phyloP scores from a whole-genome alignment of 2,113 vertebrate species.

The Crypturellus undulatus region DNA sequence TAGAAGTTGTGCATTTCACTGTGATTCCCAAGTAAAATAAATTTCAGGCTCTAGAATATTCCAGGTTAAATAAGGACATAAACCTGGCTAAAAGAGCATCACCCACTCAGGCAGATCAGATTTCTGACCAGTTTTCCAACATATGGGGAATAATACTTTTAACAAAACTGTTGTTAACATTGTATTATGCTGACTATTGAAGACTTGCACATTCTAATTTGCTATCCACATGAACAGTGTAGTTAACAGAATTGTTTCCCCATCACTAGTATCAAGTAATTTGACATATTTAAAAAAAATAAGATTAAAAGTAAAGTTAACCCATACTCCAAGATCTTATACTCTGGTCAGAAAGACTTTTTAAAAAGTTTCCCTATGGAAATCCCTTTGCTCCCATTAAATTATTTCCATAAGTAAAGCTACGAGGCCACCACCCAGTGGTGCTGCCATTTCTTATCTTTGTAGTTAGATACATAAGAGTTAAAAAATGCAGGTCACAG shows the following conservation, averaged over 20 bases:
- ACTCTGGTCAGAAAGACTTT: not conserved
- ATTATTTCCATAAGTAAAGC: not conserved
- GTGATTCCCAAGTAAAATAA: not conserved
- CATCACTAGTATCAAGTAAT: not conserved
- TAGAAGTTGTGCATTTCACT: not conserved
- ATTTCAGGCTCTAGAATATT: not conserved
- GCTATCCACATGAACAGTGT: not conserved
- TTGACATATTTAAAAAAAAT: not conserved
- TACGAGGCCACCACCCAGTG: not conserved
- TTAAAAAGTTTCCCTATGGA: not conserved
- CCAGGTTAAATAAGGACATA: not conserved
- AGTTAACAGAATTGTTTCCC: not conserved
- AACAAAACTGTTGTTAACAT: not conserved
- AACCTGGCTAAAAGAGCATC: not conserved
- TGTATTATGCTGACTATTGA: no score
- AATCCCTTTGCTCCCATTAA: not conserved
- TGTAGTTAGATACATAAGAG: not conserved
- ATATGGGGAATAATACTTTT: not conserved
- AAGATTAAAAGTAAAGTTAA: not conserved
- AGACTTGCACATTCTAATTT: not conserved
- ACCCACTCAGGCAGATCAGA: not conserved
- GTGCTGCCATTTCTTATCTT: not conserved
- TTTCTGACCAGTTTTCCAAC: not conserved
- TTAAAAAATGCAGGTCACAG: not conserved
- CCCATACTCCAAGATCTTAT: not conserved